These are phyloP conservation scores for Drosophila hydei DNA, from an alignment of 1,140 invertebrate genomes.

Conservation along the genomic window DNA sequence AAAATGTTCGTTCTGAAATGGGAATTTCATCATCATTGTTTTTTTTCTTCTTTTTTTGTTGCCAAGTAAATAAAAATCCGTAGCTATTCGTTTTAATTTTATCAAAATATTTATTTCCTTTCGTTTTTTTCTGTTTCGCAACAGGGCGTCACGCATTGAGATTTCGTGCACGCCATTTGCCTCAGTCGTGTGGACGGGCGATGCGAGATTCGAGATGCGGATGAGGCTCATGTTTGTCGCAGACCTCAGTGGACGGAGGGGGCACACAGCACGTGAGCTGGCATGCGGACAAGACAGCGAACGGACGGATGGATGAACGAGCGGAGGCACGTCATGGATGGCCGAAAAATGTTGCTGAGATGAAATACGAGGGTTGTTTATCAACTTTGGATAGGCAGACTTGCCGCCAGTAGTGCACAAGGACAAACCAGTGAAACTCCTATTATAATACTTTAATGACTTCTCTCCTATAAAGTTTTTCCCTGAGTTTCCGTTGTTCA, in stretches of 20 bases:
- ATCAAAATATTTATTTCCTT: slow-evolving; percentile 7
- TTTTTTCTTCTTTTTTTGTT: neutral
- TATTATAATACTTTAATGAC: too few species aligned
- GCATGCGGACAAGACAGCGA: slow-evolving; percentile 21
- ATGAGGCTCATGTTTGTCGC: slow-evolving; percentile 39
- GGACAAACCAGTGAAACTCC: too few species aligned
- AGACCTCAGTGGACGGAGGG: slow-evolving; percentile 10
- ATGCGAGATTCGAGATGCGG: slow-evolving; percentile 13
- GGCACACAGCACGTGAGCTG: slow-evolving; percentile 35
- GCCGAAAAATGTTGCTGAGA: too few species aligned
- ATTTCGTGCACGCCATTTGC: slow-evolving; percentile 32
- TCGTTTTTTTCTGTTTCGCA: neutral
- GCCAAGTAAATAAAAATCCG: neutral
- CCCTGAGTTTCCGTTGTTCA: too few species aligned
- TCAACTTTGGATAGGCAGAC: neutral
- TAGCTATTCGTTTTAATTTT: neutral
- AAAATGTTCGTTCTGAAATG: too few species aligned
- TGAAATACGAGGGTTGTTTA: slow-evolving; percentile 1
- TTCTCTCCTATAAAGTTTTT: too few species aligned
- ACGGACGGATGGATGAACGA: neutral
- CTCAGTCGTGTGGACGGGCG: slow-evolving; percentile 19
- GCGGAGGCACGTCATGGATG: neutral
- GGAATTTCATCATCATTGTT: neutral
- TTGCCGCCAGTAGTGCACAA: too few species aligned
- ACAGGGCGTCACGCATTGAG: slow-evolving; percentile 32